Evolutionary conservation across 2,113 vertebrate genomes (phyloP).

Genomic region (Xenopus borealis): DNA sequence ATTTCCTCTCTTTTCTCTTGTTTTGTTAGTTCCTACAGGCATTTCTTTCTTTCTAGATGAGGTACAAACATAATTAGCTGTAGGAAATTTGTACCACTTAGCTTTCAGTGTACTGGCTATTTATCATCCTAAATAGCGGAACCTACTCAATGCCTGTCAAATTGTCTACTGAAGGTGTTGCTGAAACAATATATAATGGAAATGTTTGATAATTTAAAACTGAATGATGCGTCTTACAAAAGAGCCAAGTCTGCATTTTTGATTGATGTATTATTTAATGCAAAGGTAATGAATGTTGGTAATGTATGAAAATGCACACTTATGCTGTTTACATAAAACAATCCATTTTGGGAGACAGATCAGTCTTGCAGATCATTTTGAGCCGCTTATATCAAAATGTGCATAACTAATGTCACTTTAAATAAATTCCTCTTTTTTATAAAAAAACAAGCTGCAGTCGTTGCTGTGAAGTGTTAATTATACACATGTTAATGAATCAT

Average conservation of each 20-base stretch:
- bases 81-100: constrained; percentile 70
- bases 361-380: neutral
- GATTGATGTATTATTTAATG: neutral
- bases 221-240: constrained; percentile 23
- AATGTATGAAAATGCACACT: neutral
- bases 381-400: no score
- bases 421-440: no score
- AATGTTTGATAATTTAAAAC: neutral
- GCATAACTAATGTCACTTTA: no score
- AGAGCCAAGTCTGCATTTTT: neutral
- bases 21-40: constrained; percentile 39
- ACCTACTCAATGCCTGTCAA: constrained; percentile 15
- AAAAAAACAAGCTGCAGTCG: no score
- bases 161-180: constrained; percentile 1
- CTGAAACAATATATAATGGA: constrained; percentile 1
- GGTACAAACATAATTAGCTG: constrained; percentile 54
- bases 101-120: constrained; percentile 66
- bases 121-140: constrained; percentile 57
- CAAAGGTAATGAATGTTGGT: neutral
- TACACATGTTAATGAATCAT: no score
- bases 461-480: no score
- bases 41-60: constrained; percentile 52
- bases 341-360: neutral
- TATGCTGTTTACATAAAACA: neutral
- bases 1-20: neutral